Percentiles rank a stretch among this genome's conserved stretches.
Evolutionary conservation across 2,888 invertebrate species (phyloP).

Genomic region (Augochlorella aurata): DNA sequence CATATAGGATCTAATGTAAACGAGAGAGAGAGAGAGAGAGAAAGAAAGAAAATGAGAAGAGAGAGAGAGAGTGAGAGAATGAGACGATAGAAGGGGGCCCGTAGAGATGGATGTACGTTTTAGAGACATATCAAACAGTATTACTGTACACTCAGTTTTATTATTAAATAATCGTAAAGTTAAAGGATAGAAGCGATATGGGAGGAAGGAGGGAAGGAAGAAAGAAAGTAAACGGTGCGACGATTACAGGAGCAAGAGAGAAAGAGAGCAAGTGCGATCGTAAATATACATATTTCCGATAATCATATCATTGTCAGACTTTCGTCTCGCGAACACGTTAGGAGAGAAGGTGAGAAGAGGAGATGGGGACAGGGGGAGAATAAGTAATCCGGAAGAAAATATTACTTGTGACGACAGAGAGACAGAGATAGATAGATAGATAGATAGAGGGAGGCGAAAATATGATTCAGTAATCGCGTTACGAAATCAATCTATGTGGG

Average conservation of each 20-base stretch:
- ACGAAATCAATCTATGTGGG: conserved; percentile 52
- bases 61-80: conserved; percentile 9
- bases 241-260: conserved; percentile 37
- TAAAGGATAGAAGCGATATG: conserved; percentile 20
- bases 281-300: conserved; percentile 71
- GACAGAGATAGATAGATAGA: background rate
- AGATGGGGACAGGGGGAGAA: background rate
- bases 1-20: conserved; percentile 68
- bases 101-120: conserved; percentile 73
- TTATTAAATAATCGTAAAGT: conserved; percentile 65
- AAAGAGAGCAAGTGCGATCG: conserved; percentile 53
- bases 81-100: conserved; percentile 37
- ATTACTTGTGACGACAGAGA: background rate
- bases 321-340: conserved; percentile 25
- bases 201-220: background rate
- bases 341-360: background rate
- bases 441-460: background rate
- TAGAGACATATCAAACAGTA: conserved; percentile 81
- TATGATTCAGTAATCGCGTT: conserved; percentile 40
- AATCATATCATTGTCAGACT: conserved; percentile 75
- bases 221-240: conserved; percentile 4
- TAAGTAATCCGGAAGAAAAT: background rate
- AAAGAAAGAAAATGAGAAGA: conserved; percentile 25
- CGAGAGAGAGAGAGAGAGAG: conserved; percentile 25
- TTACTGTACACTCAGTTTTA: conserved; percentile 79